A percentile compares a stretch with the other conserved stretches of the same genome.
These are phyloP conservation scores for Osedax frankpressi DNA, from an alignment of 2,888 invertebrate genomes.

Conservation along the genomic window DNA sequence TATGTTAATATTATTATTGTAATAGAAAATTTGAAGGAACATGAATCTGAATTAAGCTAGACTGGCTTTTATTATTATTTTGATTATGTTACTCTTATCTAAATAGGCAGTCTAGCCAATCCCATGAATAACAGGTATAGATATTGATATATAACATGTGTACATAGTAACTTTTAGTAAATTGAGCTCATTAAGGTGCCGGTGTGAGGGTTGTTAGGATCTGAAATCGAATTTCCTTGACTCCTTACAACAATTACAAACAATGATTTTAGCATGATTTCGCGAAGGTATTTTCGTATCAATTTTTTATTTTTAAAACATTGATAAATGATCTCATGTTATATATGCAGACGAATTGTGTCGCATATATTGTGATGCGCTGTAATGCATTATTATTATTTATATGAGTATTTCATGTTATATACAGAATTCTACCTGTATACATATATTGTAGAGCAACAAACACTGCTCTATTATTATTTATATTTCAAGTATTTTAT, in stretches of 20 bases:
- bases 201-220: too few species aligned
- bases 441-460: not conserved
- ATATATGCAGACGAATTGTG: too few species aligned
- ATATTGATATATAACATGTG: not conserved
- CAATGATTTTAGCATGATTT: not conserved
- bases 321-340: not conserved
- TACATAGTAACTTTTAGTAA: not conserved
- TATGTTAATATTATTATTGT: not conserved
- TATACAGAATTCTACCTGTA: not conserved
- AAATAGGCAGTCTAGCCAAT: too few species aligned
- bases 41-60: not conserved
- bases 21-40: not conserved
- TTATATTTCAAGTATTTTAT: not conserved
- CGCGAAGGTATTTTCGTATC: not conserved
- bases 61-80: not conserved
- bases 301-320: not conserved
- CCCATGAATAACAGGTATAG: too few species aligned
- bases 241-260: too few species aligned
- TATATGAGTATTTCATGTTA: not conserved
- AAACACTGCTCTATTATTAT: not conserved
- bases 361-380: too few species aligned
- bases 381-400: too few species aligned
- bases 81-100: too few species aligned
- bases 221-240: too few species aligned
- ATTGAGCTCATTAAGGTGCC: too few species aligned